Conservation (phyloP, 2,113 vertebrate species). For the Eleginops maclovinus region DNA sequence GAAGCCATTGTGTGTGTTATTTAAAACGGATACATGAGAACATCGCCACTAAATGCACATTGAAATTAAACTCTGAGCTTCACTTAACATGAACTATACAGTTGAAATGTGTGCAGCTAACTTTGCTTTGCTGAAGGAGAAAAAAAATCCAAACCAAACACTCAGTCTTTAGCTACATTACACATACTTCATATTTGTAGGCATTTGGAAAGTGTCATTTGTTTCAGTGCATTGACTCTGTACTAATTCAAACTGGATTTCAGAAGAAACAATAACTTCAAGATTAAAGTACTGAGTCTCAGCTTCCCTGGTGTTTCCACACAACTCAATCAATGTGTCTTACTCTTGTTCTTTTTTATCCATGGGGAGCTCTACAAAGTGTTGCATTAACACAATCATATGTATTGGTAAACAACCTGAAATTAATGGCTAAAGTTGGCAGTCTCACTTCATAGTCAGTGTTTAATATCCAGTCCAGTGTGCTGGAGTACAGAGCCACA, state of each 20-base stretch:
- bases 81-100: background rate
- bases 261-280: background rate
- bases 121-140: background rate
- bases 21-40: background rate
- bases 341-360: background rate
- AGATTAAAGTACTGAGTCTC: background rate
- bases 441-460: constrained; percentile 4
- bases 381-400: background rate
- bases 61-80: background rate
- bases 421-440: background rate
- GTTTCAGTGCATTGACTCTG: background rate
- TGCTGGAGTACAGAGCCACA: background rate
- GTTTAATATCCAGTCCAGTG: constrained; percentile 12
- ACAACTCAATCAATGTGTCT: background rate
- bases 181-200: background rate
- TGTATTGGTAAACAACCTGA: background rate
- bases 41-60: background rate
- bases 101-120: background rate
- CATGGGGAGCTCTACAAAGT: background rate
- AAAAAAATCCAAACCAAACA: background rate
- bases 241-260: background rate
- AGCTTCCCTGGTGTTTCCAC: background rate
- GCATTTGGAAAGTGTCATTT: background rate
- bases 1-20: constrained; percentile 4
- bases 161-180: background rate